phyloP scores from a whole-genome alignment of 2,888 invertebrate species.

The Drosophila kambysellisi region DNA sequence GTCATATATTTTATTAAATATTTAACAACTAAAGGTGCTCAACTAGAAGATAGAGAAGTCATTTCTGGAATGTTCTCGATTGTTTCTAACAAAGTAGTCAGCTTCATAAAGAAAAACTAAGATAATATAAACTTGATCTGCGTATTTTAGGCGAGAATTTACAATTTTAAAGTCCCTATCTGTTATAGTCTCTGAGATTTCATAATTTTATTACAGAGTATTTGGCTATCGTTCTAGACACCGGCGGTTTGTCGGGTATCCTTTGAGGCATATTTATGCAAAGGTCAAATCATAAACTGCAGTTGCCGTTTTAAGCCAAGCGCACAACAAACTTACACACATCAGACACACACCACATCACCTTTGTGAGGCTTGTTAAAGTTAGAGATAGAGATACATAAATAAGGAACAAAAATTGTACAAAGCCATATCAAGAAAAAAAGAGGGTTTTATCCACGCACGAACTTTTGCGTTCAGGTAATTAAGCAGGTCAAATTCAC shows the following conservation, averaged over 20 bases:
- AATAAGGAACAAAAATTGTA: not conserved
- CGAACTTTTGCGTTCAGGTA: conserved; percentile 57
- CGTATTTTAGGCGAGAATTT: not conserved
- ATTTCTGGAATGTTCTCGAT: not conserved
- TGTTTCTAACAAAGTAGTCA: not conserved
- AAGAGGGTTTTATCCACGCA: conserved; percentile 48
- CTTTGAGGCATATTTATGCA: conserved; percentile 18
- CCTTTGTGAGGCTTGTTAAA: conserved; percentile 41
- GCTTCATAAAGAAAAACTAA: not conserved
- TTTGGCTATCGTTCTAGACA: not conserved
- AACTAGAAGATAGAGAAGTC: not conserved
- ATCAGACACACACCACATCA: not conserved
- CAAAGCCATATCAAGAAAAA: not conserved
- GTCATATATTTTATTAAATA: not conserved
- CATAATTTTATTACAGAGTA: not conserved
- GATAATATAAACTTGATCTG: too few relatives aligned
- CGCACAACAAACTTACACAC: conserved; percentile 20
- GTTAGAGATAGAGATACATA: not conserved
- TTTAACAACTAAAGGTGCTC: not conserved
- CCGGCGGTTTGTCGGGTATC: not conserved
- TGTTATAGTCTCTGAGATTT: too few relatives aligned
- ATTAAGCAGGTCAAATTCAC: conserved; percentile 49
- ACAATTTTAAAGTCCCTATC: too few relatives aligned
- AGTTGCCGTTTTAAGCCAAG: not conserved
- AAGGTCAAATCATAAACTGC: conserved; percentile 65